phyloP scores from a whole-genome alignment of 1,140 invertebrate species.

The Achatina immaculata region DNA sequence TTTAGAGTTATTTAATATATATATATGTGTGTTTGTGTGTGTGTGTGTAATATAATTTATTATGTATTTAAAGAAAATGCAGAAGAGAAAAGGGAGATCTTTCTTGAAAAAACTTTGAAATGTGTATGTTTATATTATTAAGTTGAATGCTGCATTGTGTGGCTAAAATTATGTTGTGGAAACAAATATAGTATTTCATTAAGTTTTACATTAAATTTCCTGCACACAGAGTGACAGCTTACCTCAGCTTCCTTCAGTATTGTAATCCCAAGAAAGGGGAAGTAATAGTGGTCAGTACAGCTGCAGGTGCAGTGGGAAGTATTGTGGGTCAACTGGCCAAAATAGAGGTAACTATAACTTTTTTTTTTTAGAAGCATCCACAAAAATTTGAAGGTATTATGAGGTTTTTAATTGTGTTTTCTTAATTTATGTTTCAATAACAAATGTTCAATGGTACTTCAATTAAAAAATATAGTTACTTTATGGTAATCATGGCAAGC shows the following conservation, averaged over 20 bases:
- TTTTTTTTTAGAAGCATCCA: constrained; percentile 78
- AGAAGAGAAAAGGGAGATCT: too few relatives aligned
- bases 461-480: too few relatives aligned
- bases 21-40: too few relatives aligned
- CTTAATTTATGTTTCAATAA: too few relatives aligned
- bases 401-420: too few relatives aligned
- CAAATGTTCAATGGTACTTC: too few relatives aligned
- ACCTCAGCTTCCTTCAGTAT: constrained; percentile 79
- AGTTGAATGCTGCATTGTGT: background rate
- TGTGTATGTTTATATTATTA: background rate
- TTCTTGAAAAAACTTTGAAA: background rate
- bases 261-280: constrained; percentile 79
- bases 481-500: too few relatives aligned
- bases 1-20: too few relatives aligned
- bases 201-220: constrained; percentile 26
- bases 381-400: constrained; percentile 69
- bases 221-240: constrained; percentile 77
- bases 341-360: constrained; percentile 47
- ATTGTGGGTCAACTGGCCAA: constrained; percentile 79
- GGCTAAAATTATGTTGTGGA: background rate
- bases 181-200: background rate
- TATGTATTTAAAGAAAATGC: too few relatives aligned
- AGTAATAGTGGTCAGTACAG: constrained; percentile 76
- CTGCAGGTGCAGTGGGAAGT: constrained; percentile 77
- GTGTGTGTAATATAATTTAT: too few relatives aligned